phyloP scores from a whole-genome alignment of 1,140 invertebrate genomes.

The Stegodyphus dumicola region DNA sequence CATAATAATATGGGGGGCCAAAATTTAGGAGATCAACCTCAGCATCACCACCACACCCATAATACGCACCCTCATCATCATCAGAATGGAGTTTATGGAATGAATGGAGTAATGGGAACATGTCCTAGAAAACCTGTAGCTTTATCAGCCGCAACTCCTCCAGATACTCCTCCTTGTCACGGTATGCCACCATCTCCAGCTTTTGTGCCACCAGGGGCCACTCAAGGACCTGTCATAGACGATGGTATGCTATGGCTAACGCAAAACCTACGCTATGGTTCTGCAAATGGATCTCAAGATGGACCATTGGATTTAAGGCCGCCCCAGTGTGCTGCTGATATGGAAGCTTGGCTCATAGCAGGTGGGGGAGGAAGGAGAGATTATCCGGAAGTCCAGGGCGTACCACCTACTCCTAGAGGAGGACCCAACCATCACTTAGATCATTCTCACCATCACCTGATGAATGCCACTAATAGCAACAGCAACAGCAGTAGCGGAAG shows the following conservation, averaged over 20 bases:
- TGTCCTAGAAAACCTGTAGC: conserved; percentile 30
- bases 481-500: conserved; percentile 33
- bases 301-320: conserved; percentile 83
- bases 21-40: background rate
- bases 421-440: background rate
- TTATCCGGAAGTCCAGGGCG: conserved; percentile 48
- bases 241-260: conserved; percentile 79
- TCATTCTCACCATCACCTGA: conserved; percentile 5
- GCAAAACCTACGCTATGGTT: conserved; percentile 70
- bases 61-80: conserved; percentile 18
- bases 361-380: conserved; percentile 6
- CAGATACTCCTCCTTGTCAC: conserved; percentile 76
- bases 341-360: conserved; percentile 52
- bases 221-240: conserved; percentile 69
- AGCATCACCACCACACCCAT: conserved; percentile 9
- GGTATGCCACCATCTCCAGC: conserved; percentile 59
- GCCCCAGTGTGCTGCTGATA: conserved; percentile 72
- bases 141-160: conserved; percentile 69
- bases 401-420: background rate
- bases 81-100: conserved; percentile 14
- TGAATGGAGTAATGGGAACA: conserved; percentile 1
- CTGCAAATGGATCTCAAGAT: conserved; percentile 69
- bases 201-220: conserved; percentile 65
- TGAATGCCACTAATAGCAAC: background rate
- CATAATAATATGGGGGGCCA: background rate